These are phyloP conservation scores for Styela clava DNA, from an alignment of 23 tunicate genomes.

Conservation along the genomic window DNA sequence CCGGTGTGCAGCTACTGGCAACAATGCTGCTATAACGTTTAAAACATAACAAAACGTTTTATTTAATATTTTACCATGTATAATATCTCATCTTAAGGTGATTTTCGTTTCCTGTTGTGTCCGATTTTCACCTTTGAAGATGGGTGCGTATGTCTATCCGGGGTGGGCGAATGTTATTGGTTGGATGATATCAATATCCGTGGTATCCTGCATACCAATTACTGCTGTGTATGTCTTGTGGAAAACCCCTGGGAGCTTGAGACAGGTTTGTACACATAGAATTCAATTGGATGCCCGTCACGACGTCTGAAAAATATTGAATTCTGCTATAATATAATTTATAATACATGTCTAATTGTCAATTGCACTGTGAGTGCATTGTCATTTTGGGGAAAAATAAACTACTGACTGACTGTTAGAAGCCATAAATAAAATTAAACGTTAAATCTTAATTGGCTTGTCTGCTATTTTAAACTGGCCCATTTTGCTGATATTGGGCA, in stretches of 20 bases:
- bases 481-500: too few relatives aligned
- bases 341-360: neutral
- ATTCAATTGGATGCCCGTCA: neutral
- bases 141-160: conserved; percentile 64
- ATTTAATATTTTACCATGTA: too few relatives aligned
- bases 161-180: conserved; percentile 71
- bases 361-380: too few relatives aligned
- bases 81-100: conserved; percentile 28
- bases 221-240: neutral
- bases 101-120: conserved; percentile 63
- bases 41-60: too few relatives aligned
- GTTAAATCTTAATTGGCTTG: too few relatives aligned
- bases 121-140: conserved; percentile 37
- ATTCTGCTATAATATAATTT: neutral
- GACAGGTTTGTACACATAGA: conserved; percentile 23
- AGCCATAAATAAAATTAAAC: too few relatives aligned
- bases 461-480: too few relatives aligned
- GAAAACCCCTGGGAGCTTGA: conserved; percentile 29
- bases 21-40: too few relatives aligned
- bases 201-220: conserved; percentile 23
- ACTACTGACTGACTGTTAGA: too few relatives aligned
- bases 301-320: too few relatives aligned
- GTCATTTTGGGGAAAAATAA: too few relatives aligned
- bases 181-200: conserved; percentile 56
- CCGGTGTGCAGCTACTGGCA: too few relatives aligned